phyloP scores from a whole-genome alignment of 2,888 invertebrate species.

The Elysia crispata region DNA sequence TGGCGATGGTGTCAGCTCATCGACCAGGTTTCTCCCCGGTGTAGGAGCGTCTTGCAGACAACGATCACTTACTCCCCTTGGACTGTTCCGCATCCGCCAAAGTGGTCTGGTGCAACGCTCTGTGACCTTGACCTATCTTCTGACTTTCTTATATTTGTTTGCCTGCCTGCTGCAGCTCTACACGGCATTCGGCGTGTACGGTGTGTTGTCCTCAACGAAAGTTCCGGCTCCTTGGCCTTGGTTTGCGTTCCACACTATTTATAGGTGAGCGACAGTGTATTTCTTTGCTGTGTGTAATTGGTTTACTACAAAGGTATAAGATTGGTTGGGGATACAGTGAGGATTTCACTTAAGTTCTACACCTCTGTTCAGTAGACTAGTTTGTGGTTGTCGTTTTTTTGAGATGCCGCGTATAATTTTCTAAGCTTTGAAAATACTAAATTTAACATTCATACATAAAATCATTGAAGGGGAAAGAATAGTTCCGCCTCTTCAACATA shows the following conservation, averaged over 20 bases:
- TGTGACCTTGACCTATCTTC: constrained; percentile 80
- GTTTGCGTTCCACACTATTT: constrained; percentile 80
- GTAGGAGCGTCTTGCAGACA: no score
- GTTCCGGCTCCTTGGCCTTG: constrained; percentile 80
- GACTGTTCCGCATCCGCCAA: constrained; percentile 61
- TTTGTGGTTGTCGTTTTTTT: no score
- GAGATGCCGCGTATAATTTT: no score
- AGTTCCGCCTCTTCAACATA: no score
- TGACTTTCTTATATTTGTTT: constrained; percentile 80
- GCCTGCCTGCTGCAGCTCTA: constrained; percentile 80
- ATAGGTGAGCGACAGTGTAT: constrained; percentile 56
- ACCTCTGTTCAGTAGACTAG: no score
- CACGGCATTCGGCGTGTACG: constrained; percentile 80
- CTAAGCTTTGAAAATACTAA: no score
- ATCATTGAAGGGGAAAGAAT: no score
- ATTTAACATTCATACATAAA: no score
- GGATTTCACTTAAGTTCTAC: no score
- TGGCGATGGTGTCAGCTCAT: neutral
- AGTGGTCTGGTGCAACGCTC: constrained; percentile 79
- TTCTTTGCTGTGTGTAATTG: no score
- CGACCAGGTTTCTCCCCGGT: neutral
- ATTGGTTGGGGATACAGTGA: no score
- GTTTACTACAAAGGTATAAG: no score
- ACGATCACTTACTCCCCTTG: constrained; percentile 45
- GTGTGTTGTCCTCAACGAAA: constrained; percentile 68